Base-by-base conservation (phyloP, 2,113 vertebrate genomes). In the Atractosteus spatula region DNA sequence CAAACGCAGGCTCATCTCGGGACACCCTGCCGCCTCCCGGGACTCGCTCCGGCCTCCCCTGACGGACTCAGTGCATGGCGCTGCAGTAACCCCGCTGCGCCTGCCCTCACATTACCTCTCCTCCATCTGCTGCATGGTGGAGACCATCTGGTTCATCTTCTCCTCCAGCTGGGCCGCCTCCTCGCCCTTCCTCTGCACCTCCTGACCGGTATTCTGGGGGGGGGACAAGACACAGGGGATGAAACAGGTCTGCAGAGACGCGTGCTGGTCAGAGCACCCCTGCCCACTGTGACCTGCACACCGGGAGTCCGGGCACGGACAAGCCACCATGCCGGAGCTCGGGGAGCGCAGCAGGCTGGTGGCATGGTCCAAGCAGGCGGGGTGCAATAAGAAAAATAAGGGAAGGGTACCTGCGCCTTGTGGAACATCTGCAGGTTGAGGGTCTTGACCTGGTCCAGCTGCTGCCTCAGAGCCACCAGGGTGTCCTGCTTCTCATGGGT, bases 341-440 rank as follows among this genome's bases (percentile, higher is more conserved):
- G 17, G 17, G 17, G 17, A 29, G 29, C 29, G 29, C 29, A 29
- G 29, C 29, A 29, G 29, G 29, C 29, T 29, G 29, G 29, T 29
- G 29, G 29, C 29, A 29, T 29, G 29, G 29, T 29, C 29, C 29
- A 29, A 29, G 29, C 29, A 29, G 29, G 29, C 29, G 29, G 29
- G 29, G 29, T 29, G 29, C 29, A 29, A 29, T 29, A 29, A 29
- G 29, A 29, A 29, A 29, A 29, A 29, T 29, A 29, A 29, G 29
- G 29, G 29, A 29, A 29, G 45, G 71, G 4, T 85, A 99, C 97
- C 94, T 98, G 95, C 57, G 93, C 92, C 82, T 95, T 98, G 84
- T 98, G 92, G 81, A 97, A 98, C 97, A 99, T 99, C 82, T 99
- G 95, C 71, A 99, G 78, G 73, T 99, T 99, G 29, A 99, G 95